Percentiles rank a stretch among this genome's conserved stretches.
Conservation (phyloP, 2,797 vertebrate species). For the Chloroceryle inda region DNA sequence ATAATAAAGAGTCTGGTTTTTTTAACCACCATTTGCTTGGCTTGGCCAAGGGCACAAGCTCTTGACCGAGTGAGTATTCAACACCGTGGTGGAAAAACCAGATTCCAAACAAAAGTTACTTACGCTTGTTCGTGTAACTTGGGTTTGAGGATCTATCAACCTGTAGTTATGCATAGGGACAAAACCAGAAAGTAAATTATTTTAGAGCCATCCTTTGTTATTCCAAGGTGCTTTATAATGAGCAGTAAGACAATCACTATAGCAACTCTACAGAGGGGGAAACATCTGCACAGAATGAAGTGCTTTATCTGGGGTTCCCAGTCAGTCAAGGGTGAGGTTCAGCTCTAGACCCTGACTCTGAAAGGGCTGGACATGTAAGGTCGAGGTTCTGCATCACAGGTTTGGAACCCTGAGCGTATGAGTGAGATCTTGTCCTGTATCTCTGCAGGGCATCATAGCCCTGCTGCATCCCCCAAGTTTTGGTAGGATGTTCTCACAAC, state of each 20-base stretch:
- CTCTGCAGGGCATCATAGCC: neutral
- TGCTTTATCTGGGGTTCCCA: neutral
- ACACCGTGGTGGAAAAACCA: neutral
- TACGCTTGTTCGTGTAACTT: conserved; percentile 94
- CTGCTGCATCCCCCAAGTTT: neutral
- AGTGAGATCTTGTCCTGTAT: neutral
- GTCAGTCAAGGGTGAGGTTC: neutral
- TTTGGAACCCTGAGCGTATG: fast-evolving
- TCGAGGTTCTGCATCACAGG: neutral
- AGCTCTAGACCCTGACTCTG: neutral
- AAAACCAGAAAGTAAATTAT: neutral
- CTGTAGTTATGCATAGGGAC: conserved; percentile 75
- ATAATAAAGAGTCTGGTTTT: neutral
- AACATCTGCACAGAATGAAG: neutral
- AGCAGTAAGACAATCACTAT: neutral
- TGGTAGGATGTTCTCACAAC: neutral
- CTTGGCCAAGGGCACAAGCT: neutral
- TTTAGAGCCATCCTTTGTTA: neutral
- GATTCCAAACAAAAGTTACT: conserved; percentile 75
- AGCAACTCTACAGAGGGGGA: neutral
- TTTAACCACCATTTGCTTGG: neutral
- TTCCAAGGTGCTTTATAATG: neutral
- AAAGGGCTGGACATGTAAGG: fast-evolving
- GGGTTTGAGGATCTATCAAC: conserved; percentile 97
- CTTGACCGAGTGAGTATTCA: neutral